These are phyloP conservation scores for Gerris buenoi DNA, from an alignment of 1,140 invertebrate species.

Conservation along the genomic window DNA sequence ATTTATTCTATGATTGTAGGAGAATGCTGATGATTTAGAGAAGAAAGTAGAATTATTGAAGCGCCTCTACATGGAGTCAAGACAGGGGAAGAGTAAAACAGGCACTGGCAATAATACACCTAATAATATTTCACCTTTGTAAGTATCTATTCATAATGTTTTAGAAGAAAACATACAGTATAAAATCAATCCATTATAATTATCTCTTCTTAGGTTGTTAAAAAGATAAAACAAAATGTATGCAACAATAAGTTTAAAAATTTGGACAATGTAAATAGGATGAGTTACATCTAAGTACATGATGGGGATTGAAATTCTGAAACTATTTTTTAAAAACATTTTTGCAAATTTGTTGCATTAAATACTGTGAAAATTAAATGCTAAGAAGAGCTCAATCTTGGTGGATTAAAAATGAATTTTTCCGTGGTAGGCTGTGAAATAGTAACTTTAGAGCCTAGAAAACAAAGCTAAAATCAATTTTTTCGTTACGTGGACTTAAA, in stretches of 20 bases:
- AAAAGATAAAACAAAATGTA: background rate
- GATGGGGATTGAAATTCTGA: background rate
- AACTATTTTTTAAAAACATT: no score
- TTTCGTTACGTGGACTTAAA: no score
- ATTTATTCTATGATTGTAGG: conserved; percentile 32
- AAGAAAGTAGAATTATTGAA: conserved; percentile 56
- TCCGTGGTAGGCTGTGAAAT: no score
- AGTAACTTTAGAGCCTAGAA: no score
- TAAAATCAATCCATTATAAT: background rate
- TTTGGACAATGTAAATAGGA: background rate
- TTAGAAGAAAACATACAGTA: background rate
- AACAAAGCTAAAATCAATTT: no score
- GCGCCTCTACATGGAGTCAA: conserved; percentile 56
- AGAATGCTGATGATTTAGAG: conserved; percentile 58
- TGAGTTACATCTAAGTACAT: background rate
- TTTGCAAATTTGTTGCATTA: no score
- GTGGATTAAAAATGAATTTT: no score
- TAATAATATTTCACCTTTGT: conserved; percentile 35
- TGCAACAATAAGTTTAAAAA: background rate
- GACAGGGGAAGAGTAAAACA: conserved; percentile 43
- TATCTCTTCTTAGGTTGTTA: background rate
- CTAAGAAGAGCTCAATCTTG: no score
- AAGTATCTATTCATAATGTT: no score
- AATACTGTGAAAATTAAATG: no score
- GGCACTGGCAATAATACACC: conserved; percentile 37